Percentiles rank a stretch among this genome's conserved stretches.
These are phyloP conservation scores for Antheraea assamensis DNA, from an alignment of 2,888 invertebrate genomes.

Conservation along the genomic window DNA sequence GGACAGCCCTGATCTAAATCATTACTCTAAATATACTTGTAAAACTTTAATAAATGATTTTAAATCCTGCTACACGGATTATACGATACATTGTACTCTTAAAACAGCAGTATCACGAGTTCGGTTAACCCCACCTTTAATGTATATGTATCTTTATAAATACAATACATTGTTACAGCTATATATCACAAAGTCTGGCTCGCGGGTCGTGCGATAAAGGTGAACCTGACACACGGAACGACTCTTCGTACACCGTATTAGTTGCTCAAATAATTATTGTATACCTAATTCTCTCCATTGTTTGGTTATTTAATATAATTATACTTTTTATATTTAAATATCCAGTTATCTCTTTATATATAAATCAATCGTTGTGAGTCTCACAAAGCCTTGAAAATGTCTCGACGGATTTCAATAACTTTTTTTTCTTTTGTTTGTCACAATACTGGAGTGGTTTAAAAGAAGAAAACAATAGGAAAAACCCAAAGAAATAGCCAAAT, in stretches of 20 bases:
- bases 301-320: background rate
- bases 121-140: slow-evolving; percentile 22
- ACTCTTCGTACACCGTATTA: background rate
- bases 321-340: background rate
- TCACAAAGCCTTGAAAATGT: no score
- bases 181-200: slow-evolving; percentile 21
- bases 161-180: slow-evolving; percentile 38
- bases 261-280: background rate
- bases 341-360: no score
- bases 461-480: no score
- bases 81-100: slow-evolving; percentile 40
- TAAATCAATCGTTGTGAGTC: no score
- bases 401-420: no score
- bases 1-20: no score
- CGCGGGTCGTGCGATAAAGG: slow-evolving; percentile 37
- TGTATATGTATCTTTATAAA: slow-evolving; percentile 39
- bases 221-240: slow-evolving; percentile 26
- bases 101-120: slow-evolving; percentile 23
- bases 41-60: no score
- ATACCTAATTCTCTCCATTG: background rate
- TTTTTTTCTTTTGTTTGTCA: no score
- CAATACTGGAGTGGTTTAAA: no score
- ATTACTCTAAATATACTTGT: no score
- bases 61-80: slow-evolving; percentile 23
- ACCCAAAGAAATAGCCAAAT: no score